Evolutionary conservation across 2,113 vertebrate species (phyloP), one percentile per base, ranked within the genome.

Genomic region (Callocephalon fimbriatum): DNA sequence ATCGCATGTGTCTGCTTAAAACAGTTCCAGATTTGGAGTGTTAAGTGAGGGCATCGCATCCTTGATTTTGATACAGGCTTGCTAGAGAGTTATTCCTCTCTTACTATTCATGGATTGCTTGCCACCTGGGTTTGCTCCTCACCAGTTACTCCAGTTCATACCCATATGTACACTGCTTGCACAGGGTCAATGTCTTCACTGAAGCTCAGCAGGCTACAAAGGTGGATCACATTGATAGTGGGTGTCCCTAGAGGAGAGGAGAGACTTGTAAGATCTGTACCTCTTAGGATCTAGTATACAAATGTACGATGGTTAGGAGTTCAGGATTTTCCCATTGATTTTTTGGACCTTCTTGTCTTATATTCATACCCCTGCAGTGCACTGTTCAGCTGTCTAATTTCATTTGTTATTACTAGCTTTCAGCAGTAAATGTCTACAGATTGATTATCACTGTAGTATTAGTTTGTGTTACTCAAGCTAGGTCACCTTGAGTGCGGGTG

Each of bases 161-260:
- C 15, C 23, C 4, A 1, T 37, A 3, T 6, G 29, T 3, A 7
- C 26, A 20, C 32, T 53, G 79, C 50, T 63, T 70, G 50, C 1
- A 0, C 2, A 2, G 50, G 9, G 26, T 56, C 0, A 0, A 2
- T 75, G 38, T 37, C 32, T 47, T 68, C 9, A 1, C 2, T 88
- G 86, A 50, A 62, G 4, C 54, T 81, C 17, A 9, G 73, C 42
- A 66, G 45, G 13, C 54, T 84, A 47, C 45, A 18, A 37, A 48
- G 58, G 89, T 73, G 45, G 37, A 17, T 72, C 37, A 38, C 44
- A 12, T 50, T 47, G 19, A 0, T 13, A 31, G 29, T 59, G 23
- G 9, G 12, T 54, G 38, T 75, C 82, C 71, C 42, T 50, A 22
- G 51, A 56, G 29, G 20, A 26, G 18, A 56, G 66, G 13, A 62